Base-by-base conservation (phyloP, 2,113 vertebrate species). In the Erythrolamprus reginae region DNA sequence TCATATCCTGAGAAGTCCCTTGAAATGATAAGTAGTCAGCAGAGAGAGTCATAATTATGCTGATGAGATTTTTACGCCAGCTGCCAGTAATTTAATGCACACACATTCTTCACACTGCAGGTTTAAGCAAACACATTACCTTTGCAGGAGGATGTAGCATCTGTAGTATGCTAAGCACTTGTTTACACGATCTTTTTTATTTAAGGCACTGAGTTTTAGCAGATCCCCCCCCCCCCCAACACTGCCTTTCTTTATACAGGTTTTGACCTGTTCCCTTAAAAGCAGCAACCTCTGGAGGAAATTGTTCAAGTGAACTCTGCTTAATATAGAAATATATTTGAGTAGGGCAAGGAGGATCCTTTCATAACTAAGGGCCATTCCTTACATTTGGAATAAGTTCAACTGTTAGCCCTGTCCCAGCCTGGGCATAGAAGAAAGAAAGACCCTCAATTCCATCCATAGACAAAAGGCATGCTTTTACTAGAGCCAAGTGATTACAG, bases 1-100 rank as follows among this genome's bases (percentile, higher is more conserved):
- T 53, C 65, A 55, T 23, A 82, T 58, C 50, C 48, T 91, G 26
- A 56, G 65, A 47, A 77, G 17, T 47, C 42, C 28, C 84, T 87
- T 89, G 87, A 53, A 85, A 82, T 91, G 45, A 84, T 86, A 87
- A 90, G 53, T 47, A 84, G n/a, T 65, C 24, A 48, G 86, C 51
- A 10, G 51, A 88, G 50, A 88, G 65, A 84, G 87, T 42, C 28
- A 56, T 61, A 91, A 84, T 88, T 38, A 88, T 50, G 83, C 19
- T 83, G 28, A 87, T 88, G 90, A 48, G 65, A 9, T 7, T 88
- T 82, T 42, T 58, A 88, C 7, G 42, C 52, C 53, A 82, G 65
- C 26, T 88, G 52, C 77, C 77, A 91, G 28, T 82, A 58, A 58
- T 83, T n/a, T 61, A 50, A 88, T 51, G 12, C 38, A n/a, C 23